Percentiles rank a stretch among this genome's conserved stretches.
These are phyloP conservation scores for Rhamphomyia laevipes DNA, from an alignment of 2,888 invertebrate species.

Conservation along the genomic window DNA sequence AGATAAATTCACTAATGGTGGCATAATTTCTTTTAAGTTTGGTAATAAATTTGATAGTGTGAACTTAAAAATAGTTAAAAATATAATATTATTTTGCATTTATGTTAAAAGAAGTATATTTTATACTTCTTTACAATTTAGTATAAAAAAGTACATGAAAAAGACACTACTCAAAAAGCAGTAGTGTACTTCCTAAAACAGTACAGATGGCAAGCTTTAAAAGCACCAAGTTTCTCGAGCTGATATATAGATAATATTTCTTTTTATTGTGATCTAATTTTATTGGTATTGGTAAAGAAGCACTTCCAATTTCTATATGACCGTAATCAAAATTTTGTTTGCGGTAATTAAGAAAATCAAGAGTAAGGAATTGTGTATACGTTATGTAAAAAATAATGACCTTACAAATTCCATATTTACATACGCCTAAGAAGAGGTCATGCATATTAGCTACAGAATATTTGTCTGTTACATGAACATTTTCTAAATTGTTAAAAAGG, in stretches of 20 bases:
- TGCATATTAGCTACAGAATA: conserved; percentile 14
- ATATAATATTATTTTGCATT: no score
- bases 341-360: conserved; percentile 11
- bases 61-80: no score
- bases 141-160: no score
- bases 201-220: no score
- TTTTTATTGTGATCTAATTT: conserved; percentile 9
- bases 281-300: conserved; percentile 6
- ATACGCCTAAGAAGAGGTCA: conserved; percentile 12
- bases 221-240: conserved; percentile 11
- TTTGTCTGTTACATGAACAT: conserved; percentile 13
- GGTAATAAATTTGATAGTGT: no score
- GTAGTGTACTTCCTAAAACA: no score
- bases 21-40: no score
- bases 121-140: no score
- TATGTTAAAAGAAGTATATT: no score
- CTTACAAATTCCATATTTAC: conserved; percentile 7
- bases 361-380: conserved; percentile 7
- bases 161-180: no score
- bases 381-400: conserved; percentile 3
- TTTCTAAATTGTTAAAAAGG: conserved; percentile 12
- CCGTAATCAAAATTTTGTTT: conserved; percentile 13
- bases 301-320: conserved; percentile 11
- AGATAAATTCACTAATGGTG: no score
- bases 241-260: conserved; percentile 10